A percentile compares a stretch with the other conserved stretches of the same genome.
phyloP scores from a whole-genome alignment of 2,113 vertebrate genomes.

The Willisornis vidua region DNA sequence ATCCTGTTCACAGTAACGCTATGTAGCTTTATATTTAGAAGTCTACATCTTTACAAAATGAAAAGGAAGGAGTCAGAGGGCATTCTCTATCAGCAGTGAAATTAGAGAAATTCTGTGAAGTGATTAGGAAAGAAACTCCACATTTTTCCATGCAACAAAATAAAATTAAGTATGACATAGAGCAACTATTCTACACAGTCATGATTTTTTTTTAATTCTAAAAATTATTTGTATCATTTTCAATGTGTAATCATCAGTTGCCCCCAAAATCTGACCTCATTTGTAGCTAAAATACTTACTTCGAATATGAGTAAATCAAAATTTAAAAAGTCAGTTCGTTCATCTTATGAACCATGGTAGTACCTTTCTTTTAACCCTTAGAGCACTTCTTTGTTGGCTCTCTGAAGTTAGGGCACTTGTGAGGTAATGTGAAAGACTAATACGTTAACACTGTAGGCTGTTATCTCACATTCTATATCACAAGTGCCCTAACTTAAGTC shows the following conservation, averaged over 20 bases:
- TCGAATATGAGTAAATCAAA: neutral
- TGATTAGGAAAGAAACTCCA: neutral
- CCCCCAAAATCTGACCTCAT: neutral
- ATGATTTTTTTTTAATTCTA: neutral
- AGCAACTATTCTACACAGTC: neutral
- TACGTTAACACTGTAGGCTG: neutral
- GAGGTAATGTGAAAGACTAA: neutral
- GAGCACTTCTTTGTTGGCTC: neutral
- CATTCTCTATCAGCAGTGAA: neutral
- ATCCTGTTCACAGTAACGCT: neutral
- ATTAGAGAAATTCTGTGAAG: neutral
- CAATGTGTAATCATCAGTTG: neutral
- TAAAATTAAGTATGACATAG: neutral
- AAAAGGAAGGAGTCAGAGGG: neutral
- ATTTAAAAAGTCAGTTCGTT: neutral
- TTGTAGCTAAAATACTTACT: neutral
- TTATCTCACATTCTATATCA: neutral
- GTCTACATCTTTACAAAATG: neutral
- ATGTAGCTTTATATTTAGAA: neutral
- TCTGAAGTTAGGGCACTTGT: neutral
- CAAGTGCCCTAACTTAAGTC: neutral
- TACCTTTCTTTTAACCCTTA: neutral
- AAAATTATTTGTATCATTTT: neutral
- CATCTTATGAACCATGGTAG: neutral
- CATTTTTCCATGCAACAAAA: neutral